Evolutionary conservation across 2,797 vertebrate genomes (phyloP), one percentile per base, ranked within the genome.

Genomic region (Phyllotis vaccarum): DNA sequence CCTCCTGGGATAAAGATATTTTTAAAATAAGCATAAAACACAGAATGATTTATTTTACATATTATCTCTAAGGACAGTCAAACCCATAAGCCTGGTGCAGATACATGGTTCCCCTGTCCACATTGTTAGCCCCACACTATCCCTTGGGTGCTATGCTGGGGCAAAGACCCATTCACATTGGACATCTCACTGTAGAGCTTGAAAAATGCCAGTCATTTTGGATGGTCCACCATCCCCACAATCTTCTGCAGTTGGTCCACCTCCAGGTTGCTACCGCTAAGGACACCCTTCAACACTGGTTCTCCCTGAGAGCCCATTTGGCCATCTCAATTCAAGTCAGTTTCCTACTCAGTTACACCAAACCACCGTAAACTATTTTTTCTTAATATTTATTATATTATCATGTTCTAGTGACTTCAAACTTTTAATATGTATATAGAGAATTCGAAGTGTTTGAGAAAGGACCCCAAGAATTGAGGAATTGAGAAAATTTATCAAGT

Each of bases 1-100:
- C 22, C 56, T 24, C 16, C 29, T 81, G 52, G 3, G 46, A 78
- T 43, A 21, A 68, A 58, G 17, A 31, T 2, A 86, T 31, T 46
- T n/a, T 81, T 58, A 14, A 66, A 34, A 9, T 27, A 85, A 91
- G 40, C 27, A 16, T 21, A 40, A 92, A 56, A 75, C 21, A 8
- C 8, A 16, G 11, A 13, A 68, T 14, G 54, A 80, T 31, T 66
- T 37, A 90, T 52, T 60, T 70, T 12, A 34, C 17, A 52, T 66
- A 2, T 21, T 3, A 66, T 72, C 2, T 64, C 21, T 40, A 70
- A 76, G 54, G n/a, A 89, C 72, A 74, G 78, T 19, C 37, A 87
- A n/a, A 37, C 24, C 52, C 40, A 29, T n/a, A 22, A 6, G 1
- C 24, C 2, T 1, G 14, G 10, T 27, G 40, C 0, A 24, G 70